These are phyloP conservation scores for Drosophila stalkeri DNA, from an alignment of 2,888 invertebrate genomes.

Conservation along the genomic window DNA sequence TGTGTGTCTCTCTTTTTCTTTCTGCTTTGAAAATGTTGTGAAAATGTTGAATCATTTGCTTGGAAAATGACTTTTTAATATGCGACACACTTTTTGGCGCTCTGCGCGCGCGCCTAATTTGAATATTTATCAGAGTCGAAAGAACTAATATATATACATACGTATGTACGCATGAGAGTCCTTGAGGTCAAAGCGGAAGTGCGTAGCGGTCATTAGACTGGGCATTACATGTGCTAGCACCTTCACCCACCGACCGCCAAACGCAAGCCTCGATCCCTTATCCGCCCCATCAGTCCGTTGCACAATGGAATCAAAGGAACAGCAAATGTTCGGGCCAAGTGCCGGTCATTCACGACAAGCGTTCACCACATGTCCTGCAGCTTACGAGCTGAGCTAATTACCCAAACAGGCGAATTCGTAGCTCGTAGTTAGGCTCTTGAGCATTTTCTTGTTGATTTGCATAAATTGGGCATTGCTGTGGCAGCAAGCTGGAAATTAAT, in stretches of 20 bases:
- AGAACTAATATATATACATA: constrained; percentile 20
- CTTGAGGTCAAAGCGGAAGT: constrained; percentile 65
- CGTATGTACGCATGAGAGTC: constrained; percentile 47
- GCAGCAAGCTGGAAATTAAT: constrained; percentile 54
- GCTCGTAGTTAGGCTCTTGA: constrained; percentile 20
- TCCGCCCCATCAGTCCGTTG: constrained; percentile 8
- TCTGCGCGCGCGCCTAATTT: constrained; percentile 49
- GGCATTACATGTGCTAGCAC: constrained; percentile 59
- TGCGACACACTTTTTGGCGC: constrained; percentile 68
- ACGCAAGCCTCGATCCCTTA: neutral
- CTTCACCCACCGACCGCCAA: neutral
- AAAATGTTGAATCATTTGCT: constrained; percentile 77
- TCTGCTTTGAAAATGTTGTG: constrained; percentile 2
- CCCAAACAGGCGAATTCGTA: constrained; percentile 23
- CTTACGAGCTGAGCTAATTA: constrained; percentile 59
- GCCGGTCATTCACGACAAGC: constrained; percentile 44
- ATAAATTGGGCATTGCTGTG: constrained; percentile 55
- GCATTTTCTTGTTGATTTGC: constrained; percentile 59
- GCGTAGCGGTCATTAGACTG: constrained; percentile 75
- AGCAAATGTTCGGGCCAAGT: constrained; percentile 43
- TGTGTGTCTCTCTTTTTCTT: neutral
- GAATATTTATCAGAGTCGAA: constrained; percentile 68
- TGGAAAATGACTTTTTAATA: constrained; percentile 84
- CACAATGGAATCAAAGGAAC: constrained; percentile 61
- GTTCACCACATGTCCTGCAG: constrained; percentile 57